phyloP scores from a whole-genome alignment of 2,113 vertebrate genomes.

The Smithornis capensis region DNA sequence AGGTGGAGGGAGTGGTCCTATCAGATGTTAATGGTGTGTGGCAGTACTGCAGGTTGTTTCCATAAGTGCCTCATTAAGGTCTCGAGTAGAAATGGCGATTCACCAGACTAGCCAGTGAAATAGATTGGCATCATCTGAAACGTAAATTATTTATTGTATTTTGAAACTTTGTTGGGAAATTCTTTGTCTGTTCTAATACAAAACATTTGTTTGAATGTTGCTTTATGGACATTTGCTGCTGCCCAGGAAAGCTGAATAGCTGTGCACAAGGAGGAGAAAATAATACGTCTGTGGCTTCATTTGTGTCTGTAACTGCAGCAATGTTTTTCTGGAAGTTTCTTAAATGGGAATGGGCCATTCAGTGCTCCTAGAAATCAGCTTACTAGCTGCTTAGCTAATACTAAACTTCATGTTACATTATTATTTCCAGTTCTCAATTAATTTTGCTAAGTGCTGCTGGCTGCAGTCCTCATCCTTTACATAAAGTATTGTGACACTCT shows the following conservation, averaged over 20 bases:
- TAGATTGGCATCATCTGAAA: not conserved
- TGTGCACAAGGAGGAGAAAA: not conserved
- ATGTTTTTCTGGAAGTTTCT: not conserved
- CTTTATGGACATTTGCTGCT: not conserved
- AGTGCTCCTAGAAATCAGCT: not conserved
- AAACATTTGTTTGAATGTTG: not conserved
- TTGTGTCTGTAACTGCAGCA: not conserved
- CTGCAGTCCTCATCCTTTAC: not conserved
- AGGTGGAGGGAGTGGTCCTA: not conserved
- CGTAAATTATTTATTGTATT: constrained; percentile 22
- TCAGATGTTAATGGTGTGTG: not conserved
- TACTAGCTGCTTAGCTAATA: not conserved
- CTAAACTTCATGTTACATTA: not conserved
- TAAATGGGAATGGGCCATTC: not conserved
- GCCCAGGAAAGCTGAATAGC: not conserved
- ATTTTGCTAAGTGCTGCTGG: not conserved
- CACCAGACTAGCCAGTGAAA: not conserved
- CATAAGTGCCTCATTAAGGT: not conserved
- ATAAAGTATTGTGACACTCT: not conserved
- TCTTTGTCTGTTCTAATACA: not conserved
- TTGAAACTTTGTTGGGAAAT: constrained; percentile 10
- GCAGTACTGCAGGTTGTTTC: not conserved
- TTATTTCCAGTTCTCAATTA: not conserved
- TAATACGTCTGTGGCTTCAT: not conserved
- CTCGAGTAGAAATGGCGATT: not conserved